Percentiles rank a stretch among this genome's conserved stretches.
phyloP scores from a whole-genome alignment of 2,888 invertebrate genomes.

The Poecilus cupreus region DNA sequence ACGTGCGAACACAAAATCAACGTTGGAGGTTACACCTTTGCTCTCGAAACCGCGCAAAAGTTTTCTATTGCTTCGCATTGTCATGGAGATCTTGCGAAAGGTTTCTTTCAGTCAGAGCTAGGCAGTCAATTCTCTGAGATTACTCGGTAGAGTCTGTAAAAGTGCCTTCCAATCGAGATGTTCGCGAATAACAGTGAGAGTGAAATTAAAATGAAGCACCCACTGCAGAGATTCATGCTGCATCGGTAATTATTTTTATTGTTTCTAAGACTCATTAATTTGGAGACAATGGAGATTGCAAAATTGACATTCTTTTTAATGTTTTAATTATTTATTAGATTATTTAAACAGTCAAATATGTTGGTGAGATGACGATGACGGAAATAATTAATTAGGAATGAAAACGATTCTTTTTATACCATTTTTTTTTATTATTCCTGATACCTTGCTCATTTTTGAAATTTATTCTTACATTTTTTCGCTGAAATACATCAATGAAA shows the following conservation, averaged over 20 bases:
- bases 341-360: too few relatives aligned
- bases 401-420: too few relatives aligned
- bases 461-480: too few relatives aligned
- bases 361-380: too few relatives aligned
- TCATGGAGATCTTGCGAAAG: conserved; percentile 49
- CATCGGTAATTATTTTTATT: conserved; percentile 53
- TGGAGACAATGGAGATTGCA: not conserved
- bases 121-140: not conserved
- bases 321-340: too few relatives aligned
- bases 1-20: conserved; percentile 19
- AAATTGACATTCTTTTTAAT: too few relatives aligned
- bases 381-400: too few relatives aligned
- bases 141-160: conserved; percentile 21
- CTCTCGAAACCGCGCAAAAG: conserved; percentile 39
- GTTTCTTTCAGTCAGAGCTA: conserved; percentile 41
- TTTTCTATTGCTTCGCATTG: conserved; percentile 51
- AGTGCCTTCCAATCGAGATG: not conserved
- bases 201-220: conserved; percentile 36
- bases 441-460: too few relatives aligned
- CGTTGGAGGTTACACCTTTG: conserved; percentile 54
- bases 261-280: not conserved
- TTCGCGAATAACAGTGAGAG: conserved; percentile 17
- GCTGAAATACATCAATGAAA: too few relatives aligned
- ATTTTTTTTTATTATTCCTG: too few relatives aligned
- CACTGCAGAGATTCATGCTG: conserved; percentile 44